Evolutionary conservation across 2,888 invertebrate species (phyloP), one percentile per base, ranked within the genome.

Genomic region (Cynaeus angustus): DNA sequence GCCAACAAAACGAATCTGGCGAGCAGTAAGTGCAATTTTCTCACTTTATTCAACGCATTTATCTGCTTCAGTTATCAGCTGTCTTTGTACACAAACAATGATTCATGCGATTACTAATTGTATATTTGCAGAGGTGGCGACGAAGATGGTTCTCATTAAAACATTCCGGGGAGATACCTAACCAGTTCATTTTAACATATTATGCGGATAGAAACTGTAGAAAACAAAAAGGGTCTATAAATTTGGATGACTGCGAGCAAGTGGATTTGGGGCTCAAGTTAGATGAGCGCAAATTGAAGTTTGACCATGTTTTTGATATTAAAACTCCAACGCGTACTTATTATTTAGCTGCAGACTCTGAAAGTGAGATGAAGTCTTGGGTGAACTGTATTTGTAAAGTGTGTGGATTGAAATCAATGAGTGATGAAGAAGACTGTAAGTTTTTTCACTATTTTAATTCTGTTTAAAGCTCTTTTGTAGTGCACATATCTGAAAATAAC

Each of bases 221-320:
- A 78, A 94, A 95, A 81, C 88, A 93, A 76, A 96, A 96, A 87
- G 96, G 96, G 80, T 90, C 91, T 71, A 96, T 98, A 81, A 94
- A 98, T 88, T 89, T 98, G 81, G 97, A 97, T 88, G 94, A 96
- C 84, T 98, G 98, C 86, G 97, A 97, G 87, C 97, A 98, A 89
- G 95, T 96, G 64, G 96, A 96, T 85, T 93, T 94, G 66, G 96
- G 96, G 1, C 87, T 96, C 75, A 91, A 92, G 76, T 91, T 95
- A 86, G 94, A 95, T 84, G 90, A 93, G 78, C 89, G 92, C 70
- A 94, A 94, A 79, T 90, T 92, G 79, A 93, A 94, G 79, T 92
- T 93, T 79, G 91, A 94, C 80, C 92, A 90, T 81, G 95, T 96
- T 87, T 97, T 97, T 83, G 94, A 95, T 78, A 93, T 97, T 38